Percentiles rank a stretch among this genome's conserved stretches.
Conservation (phyloP, 2,113 vertebrate species). For the Dipodomys ordii region DNA sequence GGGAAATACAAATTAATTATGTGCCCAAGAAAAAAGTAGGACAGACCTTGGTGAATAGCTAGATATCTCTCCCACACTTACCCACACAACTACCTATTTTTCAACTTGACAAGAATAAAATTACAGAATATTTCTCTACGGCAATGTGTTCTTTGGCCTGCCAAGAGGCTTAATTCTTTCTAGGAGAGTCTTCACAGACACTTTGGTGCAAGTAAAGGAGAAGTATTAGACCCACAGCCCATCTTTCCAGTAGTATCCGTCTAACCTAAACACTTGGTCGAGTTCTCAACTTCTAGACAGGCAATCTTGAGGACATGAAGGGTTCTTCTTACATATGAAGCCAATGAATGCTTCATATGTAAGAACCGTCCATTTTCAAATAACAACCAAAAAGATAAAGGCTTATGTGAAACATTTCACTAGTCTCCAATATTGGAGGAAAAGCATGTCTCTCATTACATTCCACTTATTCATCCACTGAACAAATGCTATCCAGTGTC, state of each 20-base stretch:
- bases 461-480: background rate
- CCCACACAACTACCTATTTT: conserved; percentile 75
- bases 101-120: conserved; percentile 64
- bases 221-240: background rate
- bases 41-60: conserved; percentile 69
- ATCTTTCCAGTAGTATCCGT: background rate
- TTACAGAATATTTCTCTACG: conserved; percentile 59
- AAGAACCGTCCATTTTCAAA: background rate
- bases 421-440: background rate
- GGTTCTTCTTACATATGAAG: background rate
- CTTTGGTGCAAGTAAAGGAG: background rate
- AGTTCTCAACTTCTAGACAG: background rate
- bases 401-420: background rate
- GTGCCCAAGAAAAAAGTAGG: conserved; percentile 44
- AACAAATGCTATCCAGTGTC: background rate
- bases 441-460: background rate
- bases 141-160: conserved; percentile 44
- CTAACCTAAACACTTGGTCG: conserved; percentile 16
- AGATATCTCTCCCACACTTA: conserved; percentile 60
- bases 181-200: conserved; percentile 7
- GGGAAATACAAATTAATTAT: conserved; percentile 45
- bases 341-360: background rate
- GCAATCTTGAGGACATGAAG: background rate
- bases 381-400: background rate
- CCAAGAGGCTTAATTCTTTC: conserved; percentile 25